These are phyloP conservation scores for Caenorhabditis japonica DNA, from an alignment of 2,888 invertebrate species.

Conservation along the genomic window DNA sequence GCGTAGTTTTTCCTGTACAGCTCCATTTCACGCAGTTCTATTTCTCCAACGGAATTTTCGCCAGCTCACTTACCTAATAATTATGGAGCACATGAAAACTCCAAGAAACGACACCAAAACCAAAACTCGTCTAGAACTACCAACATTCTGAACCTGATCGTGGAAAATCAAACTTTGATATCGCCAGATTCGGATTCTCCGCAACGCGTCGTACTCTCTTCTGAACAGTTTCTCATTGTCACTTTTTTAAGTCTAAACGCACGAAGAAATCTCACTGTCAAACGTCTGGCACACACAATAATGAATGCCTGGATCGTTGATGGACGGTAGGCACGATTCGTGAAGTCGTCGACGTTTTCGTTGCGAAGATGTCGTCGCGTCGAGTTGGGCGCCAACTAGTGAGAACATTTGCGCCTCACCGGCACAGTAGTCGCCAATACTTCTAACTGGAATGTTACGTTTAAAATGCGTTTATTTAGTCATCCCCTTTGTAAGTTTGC, in stretches of 20 bases:
- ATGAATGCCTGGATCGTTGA: conserved; percentile 40
- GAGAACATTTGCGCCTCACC: conserved; percentile 48
- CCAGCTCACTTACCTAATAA: too few relatives aligned
- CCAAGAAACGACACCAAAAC: too few relatives aligned
- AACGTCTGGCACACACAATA: conserved; percentile 63
- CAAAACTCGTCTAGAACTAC: too few relatives aligned
- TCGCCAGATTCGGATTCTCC: conserved; percentile 62
- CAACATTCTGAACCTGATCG: conserved; percentile 40
- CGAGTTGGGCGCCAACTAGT: conserved; percentile 57
- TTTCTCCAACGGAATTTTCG: too few relatives aligned
- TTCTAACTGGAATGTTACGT: conserved; percentile 37
- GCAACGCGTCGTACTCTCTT: conserved; percentile 41
- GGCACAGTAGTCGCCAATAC: conserved; percentile 56
- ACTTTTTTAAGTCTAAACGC: neutral
- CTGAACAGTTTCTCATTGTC: conserved; percentile 9
- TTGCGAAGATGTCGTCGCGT: conserved; percentile 43
- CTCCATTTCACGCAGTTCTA: too few relatives aligned
- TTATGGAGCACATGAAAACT: too few relatives aligned
- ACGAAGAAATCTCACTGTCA: conserved; percentile 34
- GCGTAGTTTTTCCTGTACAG: too few relatives aligned
- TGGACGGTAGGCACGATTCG: conserved; percentile 61
- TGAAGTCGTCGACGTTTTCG: conserved; percentile 34
- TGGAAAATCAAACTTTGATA: conserved; percentile 60
- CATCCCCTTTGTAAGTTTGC: too few relatives aligned
- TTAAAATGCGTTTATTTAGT: too few relatives aligned